Evolutionary conservation across 2,797 vertebrate species (phyloP).

Genomic region (Sphaeramia orbicularis): DNA sequence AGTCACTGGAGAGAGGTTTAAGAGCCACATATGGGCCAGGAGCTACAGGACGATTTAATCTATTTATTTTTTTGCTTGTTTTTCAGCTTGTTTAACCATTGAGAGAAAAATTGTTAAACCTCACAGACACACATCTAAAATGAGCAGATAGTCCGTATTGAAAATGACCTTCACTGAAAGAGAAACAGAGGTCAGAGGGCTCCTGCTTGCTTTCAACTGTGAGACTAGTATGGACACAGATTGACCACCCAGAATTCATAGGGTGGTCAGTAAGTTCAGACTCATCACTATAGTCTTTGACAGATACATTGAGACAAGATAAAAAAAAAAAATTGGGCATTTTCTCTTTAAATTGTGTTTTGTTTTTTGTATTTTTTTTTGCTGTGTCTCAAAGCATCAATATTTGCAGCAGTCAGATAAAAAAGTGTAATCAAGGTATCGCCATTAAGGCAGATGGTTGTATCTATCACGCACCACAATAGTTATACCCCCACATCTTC

Average conservation of each 20-base stretch:
- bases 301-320: neutral
- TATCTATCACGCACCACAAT: conserved; percentile 69
- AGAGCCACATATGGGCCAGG: no score
- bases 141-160: conserved; percentile 33
- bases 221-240: conserved; percentile 48
- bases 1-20: no score
- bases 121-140: conserved; percentile 13
- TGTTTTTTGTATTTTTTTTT: neutral
- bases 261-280: conserved; percentile 39
- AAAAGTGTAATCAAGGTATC: conserved; percentile 55
- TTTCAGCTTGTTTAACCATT: no score
- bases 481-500: conserved; percentile 35
- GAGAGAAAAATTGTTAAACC: no score
- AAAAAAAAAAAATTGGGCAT: neutral
- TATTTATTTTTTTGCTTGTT: no score
- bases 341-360: neutral
- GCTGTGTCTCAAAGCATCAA: neutral
- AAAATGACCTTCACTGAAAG: conserved; percentile 62
- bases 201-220: conserved; percentile 50
- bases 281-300: neutral
- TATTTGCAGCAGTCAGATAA: conserved; percentile 8
- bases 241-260: conserved; percentile 52
- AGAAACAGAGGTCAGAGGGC: conserved; percentile 64
- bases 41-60: no score
- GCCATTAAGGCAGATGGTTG: conserved; percentile 77